phyloP scores from a whole-genome alignment of 2,888 invertebrate species.

The Drosophila barbarae region DNA sequence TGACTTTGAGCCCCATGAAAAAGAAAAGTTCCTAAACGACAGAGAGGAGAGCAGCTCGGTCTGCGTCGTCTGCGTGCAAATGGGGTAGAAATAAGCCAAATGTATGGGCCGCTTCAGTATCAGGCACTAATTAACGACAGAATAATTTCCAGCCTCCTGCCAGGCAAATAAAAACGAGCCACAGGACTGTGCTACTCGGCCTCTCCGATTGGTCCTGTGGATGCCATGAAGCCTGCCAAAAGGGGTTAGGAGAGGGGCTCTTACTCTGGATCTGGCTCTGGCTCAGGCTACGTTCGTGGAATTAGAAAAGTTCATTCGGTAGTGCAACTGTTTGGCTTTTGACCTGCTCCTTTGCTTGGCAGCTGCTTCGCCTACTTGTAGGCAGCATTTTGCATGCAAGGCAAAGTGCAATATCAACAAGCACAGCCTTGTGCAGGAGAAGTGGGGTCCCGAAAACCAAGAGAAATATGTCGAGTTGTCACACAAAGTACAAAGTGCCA shows the following conservation, averaged over 20 bases:
- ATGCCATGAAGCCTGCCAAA: not conserved
- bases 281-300: slow-evolving; percentile 26
- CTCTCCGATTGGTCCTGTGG: slow-evolving; percentile 13
- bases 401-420: slow-evolving; percentile 74
- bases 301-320: slow-evolving; percentile 73
- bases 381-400: slow-evolving; percentile 66
- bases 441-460: slow-evolving; percentile 19
- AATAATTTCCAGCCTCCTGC: slow-evolving; percentile 66
- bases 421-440: slow-evolving; percentile 10
- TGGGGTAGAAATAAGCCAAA: slow-evolving; percentile 70
- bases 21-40: slow-evolving; percentile 45
- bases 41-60: slow-evolving; percentile 1
- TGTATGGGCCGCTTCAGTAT: slow-evolving; percentile 46
- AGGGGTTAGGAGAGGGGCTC: not conserved
- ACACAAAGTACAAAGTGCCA: slow-evolving; percentile 59
- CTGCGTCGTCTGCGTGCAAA: slow-evolving; percentile 59
- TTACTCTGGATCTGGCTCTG: slow-evolving; percentile 7
- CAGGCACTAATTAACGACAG: slow-evolving; percentile 73
- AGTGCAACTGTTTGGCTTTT: slow-evolving; percentile 72
- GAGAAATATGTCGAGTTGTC: slow-evolving; percentile 65
- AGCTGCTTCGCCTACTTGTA: slow-evolving; percentile 19
- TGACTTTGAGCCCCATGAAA: slow-evolving; percentile 18
- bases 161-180: slow-evolving; percentile 52
- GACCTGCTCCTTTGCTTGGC: slow-evolving; percentile 32
- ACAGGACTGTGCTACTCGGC: slow-evolving; percentile 11